Evolutionary conservation across 2,797 vertebrate species (phyloP).

Genomic region (Eidolon dupreanum): DNA sequence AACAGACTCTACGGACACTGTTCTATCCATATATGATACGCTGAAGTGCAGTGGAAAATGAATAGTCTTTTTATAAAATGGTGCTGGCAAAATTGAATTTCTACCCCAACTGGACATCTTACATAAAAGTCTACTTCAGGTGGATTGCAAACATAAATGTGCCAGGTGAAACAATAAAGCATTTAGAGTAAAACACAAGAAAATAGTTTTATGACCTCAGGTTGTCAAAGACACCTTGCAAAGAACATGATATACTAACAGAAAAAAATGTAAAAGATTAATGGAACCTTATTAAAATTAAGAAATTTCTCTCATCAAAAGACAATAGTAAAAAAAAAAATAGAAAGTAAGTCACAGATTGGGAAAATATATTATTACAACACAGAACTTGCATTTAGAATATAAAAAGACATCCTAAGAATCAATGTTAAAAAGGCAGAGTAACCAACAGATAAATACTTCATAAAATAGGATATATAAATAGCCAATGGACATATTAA

Average conservation of each 20-base stretch:
- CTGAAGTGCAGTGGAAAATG: background rate
- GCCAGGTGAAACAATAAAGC: background rate
- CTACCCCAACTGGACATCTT: background rate
- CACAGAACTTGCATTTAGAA: background rate
- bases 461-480: background rate
- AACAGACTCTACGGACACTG: background rate
- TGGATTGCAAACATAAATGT: constrained; percentile 33
- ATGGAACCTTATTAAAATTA: background rate
- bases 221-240: background rate
- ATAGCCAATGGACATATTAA: background rate
- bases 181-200: constrained; percentile 32
- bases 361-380: background rate
- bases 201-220: constrained; percentile 35
- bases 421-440: background rate
- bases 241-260: background rate
- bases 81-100: constrained; percentile 26
- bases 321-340: background rate
- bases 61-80: background rate
- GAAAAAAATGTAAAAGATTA: background rate
- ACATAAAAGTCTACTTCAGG: constrained; percentile 14
- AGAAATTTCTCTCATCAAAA: background rate
- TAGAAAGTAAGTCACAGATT: background rate
- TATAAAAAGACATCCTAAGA: background rate
- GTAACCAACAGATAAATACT: background rate
- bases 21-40: background rate